Base-by-base conservation (phyloP, 1,140 invertebrate genomes). In the Lucilia sericata region DNA sequence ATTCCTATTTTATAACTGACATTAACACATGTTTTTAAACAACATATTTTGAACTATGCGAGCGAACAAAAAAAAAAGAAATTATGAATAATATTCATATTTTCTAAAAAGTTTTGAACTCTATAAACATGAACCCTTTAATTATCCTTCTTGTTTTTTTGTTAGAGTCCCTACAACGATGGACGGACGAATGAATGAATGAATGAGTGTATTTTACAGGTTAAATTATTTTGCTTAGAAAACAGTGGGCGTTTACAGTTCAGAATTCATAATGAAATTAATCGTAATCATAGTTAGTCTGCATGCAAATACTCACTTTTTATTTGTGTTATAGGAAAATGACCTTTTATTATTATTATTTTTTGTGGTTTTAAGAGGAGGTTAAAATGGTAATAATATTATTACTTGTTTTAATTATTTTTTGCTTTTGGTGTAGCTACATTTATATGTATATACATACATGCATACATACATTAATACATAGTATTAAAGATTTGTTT, bases 261-360 rank as follows among this genome's bases (percentile, higher is more conserved):
- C 14, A 21, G 65, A 70, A 70, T 70, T 70, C 65, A 19, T 70
- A 70, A 70, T 70, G 65, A 70, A 70, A 70, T 70, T 70, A 70
- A 70, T 70, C 65, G 65, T 70, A 70, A 70, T 21, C 65, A 21
- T 70, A 70, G 65, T 70, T 70, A 21, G n/a, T 70, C 21, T 21
- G n/a, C 65, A 70, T 70, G 65, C 65, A 70, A 70, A 70, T 70
- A 21, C 65, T 70, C 51, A 55, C 51, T 55, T n/a, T 55, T 17
- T 55, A n/a, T 55, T 55, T 55, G 51, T 55, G 3, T 25, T 70
- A 19, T 70, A 19, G 7, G 8, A 70, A 55, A 55, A n/a, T n/a
- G 17, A 55, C 51, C 51, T 55, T 55, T 55, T 55, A 4, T 55
- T 49, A 49, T 55, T 13, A 12, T 7, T 55, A 17, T 55, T 13